Evolutionary conservation across 2,888 invertebrate species (phyloP).

Genomic region (Isotomurus palustris): DNA sequence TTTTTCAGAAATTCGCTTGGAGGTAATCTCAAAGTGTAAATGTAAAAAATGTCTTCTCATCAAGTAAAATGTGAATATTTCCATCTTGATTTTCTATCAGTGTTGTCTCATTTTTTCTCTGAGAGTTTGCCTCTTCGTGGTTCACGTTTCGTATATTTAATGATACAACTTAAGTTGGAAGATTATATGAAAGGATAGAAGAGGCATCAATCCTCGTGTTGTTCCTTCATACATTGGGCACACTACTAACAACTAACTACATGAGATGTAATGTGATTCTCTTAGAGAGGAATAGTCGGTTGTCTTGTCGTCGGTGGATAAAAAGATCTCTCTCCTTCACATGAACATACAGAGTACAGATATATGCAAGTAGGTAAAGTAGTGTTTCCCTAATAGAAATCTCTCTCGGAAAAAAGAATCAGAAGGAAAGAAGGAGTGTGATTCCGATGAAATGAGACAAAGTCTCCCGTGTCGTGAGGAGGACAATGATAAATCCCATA

Average conservation of each 20-base stretch:
- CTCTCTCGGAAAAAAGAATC: neutral
- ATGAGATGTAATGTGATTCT: too few species aligned
- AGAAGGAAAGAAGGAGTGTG: constrained; percentile 8
- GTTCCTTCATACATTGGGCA: too few species aligned
- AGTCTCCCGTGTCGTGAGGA: constrained; percentile 9
- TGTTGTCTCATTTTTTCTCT: too few species aligned
- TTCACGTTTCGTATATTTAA: too few species aligned
- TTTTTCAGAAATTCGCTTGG: neutral
- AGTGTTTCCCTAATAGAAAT: neutral
- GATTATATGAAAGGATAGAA: too few species aligned
- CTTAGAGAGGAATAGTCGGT: too few species aligned
- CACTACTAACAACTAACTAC: too few species aligned
- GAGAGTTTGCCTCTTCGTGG: too few species aligned
- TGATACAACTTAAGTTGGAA: too few species aligned
- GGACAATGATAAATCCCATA: constrained; percentile 13
- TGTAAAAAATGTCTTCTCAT: neutral
- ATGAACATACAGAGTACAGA: neutral
- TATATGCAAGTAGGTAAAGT: neutral
- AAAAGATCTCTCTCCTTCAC: too few species aligned
- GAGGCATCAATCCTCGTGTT: too few species aligned
- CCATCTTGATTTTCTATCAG: too few species aligned
- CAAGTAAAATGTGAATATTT: neutral
- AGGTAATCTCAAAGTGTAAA: neutral
- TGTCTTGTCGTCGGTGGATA: neutral
- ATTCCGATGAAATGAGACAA: constrained; percentile 14